phyloP scores from a whole-genome alignment of 2,888 invertebrate genomes.

The Oscheius sp. region DNA sequence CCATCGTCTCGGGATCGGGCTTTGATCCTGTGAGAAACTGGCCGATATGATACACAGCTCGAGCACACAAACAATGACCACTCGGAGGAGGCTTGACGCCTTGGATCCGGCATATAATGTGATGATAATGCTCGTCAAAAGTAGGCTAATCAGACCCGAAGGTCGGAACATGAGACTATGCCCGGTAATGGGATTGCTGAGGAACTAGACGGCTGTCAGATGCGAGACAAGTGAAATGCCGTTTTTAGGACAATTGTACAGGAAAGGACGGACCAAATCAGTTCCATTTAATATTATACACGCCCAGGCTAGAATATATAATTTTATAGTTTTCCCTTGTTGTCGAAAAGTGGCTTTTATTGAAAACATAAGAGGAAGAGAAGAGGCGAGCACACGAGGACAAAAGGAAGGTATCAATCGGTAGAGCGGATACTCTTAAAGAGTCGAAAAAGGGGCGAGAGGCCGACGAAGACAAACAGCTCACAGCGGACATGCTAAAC shows the following conservation, averaged over 20 bases:
- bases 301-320: no score
- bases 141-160: conserved; percentile 1
- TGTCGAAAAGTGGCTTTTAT: background rate
- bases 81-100: conserved; percentile 21
- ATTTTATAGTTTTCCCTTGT: no score
- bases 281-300: no score
- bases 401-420: conserved; percentile 24
- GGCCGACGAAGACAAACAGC: conserved; percentile 28
- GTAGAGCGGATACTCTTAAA: conserved; percentile 23
- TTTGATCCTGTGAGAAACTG: conserved; percentile 15
- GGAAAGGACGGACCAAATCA: no score
- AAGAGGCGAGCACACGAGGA: background rate
- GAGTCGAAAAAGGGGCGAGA: background rate
- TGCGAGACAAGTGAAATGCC: conserved; percentile 24
- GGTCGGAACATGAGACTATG: background rate
- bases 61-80: conserved; percentile 31
- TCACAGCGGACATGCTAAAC: conserved; percentile 33
- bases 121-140: background rate
- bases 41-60: conserved; percentile 28
- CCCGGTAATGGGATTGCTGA: conserved; percentile 17
- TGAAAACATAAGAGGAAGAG: background rate
- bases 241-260: conserved; percentile 8
- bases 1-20: conserved; percentile 5
- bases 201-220: conserved; percentile 1
- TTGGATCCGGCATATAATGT: conserved; percentile 6